A percentile compares a stretch with the other conserved stretches of the same genome.
Conservation (phyloP, 2,113 vertebrate species). For the Echinops telfairi region DNA sequence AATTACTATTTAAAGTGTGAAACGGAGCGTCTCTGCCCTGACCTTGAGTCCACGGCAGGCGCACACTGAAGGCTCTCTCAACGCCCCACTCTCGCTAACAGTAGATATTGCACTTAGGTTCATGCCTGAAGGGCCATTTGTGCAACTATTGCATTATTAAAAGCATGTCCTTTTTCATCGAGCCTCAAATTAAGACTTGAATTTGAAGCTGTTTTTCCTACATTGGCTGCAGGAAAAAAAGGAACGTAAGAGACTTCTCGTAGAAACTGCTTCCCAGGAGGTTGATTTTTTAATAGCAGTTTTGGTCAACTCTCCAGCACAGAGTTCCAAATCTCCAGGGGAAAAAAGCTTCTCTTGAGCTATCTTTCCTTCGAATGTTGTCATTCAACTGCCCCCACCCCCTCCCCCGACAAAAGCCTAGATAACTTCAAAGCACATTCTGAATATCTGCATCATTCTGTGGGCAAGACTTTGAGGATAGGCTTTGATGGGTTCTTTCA, state of each 20-base stretch:
- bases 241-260: conserved; percentile 31
- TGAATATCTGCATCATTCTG: background rate
- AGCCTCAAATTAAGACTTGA: conserved; percentile 19
- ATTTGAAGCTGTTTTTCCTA: conserved; percentile 13
- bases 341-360: conserved; percentile 3
- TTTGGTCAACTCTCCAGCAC: conserved; percentile 44
- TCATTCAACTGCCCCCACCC: background rate
- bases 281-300: conserved; percentile 33
- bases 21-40: background rate
- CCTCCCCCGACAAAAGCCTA: conserved; percentile 23
- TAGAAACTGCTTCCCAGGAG: conserved; percentile 51
- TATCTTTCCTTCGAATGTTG: conserved; percentile 22
- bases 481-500: background rate
- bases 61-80: background rate
- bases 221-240: conserved; percentile 1
- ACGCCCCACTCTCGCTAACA: background rate
- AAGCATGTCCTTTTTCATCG: background rate
- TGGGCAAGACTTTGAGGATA: background rate
- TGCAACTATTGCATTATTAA: conserved; percentile 47
- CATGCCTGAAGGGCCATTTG: background rate
- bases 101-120: background rate
- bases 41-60: background rate
- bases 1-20: conserved; percentile 20
- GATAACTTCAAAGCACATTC: background rate
- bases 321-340: conserved; percentile 13